Conservation (phyloP, 2,888 invertebrate genomes). For the Aphodius granarius region DNA sequence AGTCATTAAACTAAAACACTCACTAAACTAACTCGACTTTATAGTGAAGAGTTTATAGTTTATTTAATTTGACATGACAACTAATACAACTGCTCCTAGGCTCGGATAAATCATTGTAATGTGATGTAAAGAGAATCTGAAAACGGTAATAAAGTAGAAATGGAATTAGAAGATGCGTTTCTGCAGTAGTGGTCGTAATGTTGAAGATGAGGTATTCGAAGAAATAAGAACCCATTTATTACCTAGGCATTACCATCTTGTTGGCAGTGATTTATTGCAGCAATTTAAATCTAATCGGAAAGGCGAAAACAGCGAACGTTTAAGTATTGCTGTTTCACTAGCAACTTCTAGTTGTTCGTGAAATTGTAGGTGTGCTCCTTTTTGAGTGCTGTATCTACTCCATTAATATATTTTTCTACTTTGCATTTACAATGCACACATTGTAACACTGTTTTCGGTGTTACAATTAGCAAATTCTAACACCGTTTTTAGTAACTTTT, state of each 20-base stretch:
- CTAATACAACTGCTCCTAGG: background rate
- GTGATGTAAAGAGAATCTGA: background rate
- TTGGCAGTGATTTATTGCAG: constrained; percentile 4
- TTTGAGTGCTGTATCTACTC: too few species aligned
- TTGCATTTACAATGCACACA: too few species aligned
- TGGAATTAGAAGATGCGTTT: background rate
- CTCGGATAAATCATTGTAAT: background rate
- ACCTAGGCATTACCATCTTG: background rate
- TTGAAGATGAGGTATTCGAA: background rate
- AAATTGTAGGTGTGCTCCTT: background rate
- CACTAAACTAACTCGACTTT: background rate
- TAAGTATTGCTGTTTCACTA: background rate
- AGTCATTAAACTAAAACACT: background rate
- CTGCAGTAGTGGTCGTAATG: background rate
- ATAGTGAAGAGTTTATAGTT: background rate
- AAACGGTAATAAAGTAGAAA: background rate
- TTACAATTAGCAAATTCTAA: too few species aligned
- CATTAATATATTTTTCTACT: too few species aligned
- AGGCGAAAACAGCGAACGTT: background rate
- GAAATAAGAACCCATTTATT: constrained; percentile 4
- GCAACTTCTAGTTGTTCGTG: background rate
- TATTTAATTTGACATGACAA: background rate
- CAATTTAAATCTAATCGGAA: constrained; percentile 11
- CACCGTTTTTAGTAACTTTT: too few species aligned
- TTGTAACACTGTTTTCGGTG: too few species aligned